Conservation (phyloP, 1,140 invertebrate species). For the Delia radicum region DNA sequence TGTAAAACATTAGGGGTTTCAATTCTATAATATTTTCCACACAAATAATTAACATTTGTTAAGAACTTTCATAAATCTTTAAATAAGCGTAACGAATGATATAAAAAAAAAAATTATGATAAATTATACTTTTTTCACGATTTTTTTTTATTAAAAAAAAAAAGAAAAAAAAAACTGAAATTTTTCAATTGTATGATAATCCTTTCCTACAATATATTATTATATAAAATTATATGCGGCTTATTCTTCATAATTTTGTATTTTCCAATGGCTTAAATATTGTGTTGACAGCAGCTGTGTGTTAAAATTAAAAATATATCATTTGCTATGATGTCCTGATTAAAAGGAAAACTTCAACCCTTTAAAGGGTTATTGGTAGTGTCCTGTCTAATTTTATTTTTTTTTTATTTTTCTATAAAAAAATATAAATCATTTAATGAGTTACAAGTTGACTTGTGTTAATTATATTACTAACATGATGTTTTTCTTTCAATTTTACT, state of each 20-base stretch:
- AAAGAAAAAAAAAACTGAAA: no score
- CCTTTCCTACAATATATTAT: background rate
- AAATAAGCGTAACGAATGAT: background rate
- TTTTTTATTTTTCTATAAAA: no score
- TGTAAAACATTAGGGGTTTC: background rate
- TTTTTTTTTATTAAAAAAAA: background rate
- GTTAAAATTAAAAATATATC: no score
- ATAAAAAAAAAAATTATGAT: background rate
- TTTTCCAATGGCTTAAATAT: no score
- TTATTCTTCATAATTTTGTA: no score
- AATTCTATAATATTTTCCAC: no score
- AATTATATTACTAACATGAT: background rate
- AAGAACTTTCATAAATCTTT: background rate
- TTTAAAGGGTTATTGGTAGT: background rate
- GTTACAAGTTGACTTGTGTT: background rate
- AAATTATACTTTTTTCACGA: background rate
- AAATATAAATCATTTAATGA: background rate
- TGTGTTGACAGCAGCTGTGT: background rate
- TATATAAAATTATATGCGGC: background rate
- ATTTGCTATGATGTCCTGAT: background rate
- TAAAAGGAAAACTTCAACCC: background rate
- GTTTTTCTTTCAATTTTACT: no score
- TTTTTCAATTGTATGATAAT: background rate
- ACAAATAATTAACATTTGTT: background rate
- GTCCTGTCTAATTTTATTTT: background rate